Evolutionary conservation across 2,797 vertebrate species (phyloP), one percentile per base, ranked within the genome.

Genomic region (Liasis olivaceus): DNA sequence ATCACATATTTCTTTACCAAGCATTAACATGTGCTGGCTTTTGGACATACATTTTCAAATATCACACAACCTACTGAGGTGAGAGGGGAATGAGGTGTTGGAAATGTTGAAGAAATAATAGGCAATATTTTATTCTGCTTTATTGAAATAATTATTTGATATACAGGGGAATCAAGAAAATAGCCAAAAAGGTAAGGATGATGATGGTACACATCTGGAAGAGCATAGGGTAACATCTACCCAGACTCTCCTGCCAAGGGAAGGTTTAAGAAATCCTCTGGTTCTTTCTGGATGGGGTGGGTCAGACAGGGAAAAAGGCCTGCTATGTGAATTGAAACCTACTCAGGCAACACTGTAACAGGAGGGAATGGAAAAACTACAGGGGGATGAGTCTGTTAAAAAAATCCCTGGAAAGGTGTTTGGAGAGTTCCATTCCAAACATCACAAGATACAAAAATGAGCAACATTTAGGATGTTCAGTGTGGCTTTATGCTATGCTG

Each of bases 1-100:
- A 94, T 93, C 93, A 42, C 31, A 81, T 54, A 24, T 93, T 77
- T 56, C 88, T 3, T 89, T 92, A 77, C 69, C 36, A 91, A 94
- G 90, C 24, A 6, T 94, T 96, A 95, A 95, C 63, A 9, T 60
- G 90, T 0, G 0, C 14, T 93, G 24, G 17, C 77, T 0, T 92
- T 89, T 88, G 58, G 1, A 69, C 42, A 14, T 85, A 54, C 51
- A 11, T 84, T 92, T 7, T 87, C 54, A 90, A 93, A 92, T n/a
- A 84, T 63, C 6, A 3, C 2, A 58, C n/a, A 20, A 15, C 22
- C 8, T 1, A 84, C 26, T 47, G 26, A 89, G 15, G 47, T 4
- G 15, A 89, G 28, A 72, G 1, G 60, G 11, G 66, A 88, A 92
- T 2, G 2, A 94, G 2, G n/a, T 54, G 24, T 4, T 54, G 20